Base-by-base conservation (phyloP, 2,888 invertebrate species). In the Ophioninae sp. region DNA sequence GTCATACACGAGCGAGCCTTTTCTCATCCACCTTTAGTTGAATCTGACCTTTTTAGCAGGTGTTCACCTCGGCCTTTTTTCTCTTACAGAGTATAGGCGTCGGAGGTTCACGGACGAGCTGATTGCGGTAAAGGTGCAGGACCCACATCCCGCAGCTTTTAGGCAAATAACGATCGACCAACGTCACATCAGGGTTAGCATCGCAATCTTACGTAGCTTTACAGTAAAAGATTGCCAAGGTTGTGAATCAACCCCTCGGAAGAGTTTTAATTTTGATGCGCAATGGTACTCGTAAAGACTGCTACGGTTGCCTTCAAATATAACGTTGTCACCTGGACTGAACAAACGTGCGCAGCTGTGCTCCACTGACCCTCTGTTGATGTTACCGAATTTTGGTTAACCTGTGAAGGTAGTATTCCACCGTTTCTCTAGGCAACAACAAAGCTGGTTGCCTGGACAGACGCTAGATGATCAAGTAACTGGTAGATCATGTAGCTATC, bases 1-100 rank as follows among this genome's bases (percentile, higher is more conserved):
- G 39, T 76, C 65, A 65, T 39, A 65, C 82, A 83, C 85, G 85
- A 61, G 75, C 78, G 82, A 23, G 13, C 17, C 79, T 61, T 81
- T 75, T 80, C 76, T 70, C 81, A 39, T 69, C 77, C 67, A 73
- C 79, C 59, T 30, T 84, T 69, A n/a, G 50, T 57, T 67, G 65
- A 65, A 8, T 44, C 44, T 57, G 17, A 6, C 69, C 57, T 23
- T 84, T 82, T 77, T 57, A 72, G 82, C 65, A 79, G 79, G 74
- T 59, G 84, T 61, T 59, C 41, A n/a, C 59, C 20, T 21, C 62
- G 7, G 30, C 23, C 23, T 37, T 8, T 39, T n/a, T n/a, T 39
- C n/a, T 39, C 7, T n/a, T 39, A 1, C 37, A 13, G 20, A 10
- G 62, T 30, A 20, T n/a, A 39, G 30, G 13, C 8, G 7, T 10